These are phyloP conservation scores for Antigone vipio DNA, from an alignment of 2,113 vertebrate species.

Conservation along the genomic window DNA sequence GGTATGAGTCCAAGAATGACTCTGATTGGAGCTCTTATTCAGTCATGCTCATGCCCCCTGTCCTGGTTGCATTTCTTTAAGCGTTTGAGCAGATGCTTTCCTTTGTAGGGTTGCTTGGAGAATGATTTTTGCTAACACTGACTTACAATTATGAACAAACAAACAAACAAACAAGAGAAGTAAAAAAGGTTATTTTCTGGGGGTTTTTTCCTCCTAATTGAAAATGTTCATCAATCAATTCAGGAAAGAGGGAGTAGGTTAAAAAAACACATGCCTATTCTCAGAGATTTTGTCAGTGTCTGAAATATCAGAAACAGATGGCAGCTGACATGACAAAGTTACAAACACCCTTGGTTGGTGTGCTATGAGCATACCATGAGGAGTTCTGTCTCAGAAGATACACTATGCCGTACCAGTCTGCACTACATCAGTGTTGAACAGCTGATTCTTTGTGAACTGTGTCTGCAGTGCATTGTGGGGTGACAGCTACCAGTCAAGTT, in stretches of 20 bases:
- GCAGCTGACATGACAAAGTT: not conserved
- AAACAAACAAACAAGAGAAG: not conserved
- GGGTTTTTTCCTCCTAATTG: not conserved
- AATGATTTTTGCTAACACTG: not conserved
- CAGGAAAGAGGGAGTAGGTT: not conserved
- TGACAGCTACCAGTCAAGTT: not conserved
- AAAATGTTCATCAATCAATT: not conserved
- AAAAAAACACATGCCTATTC: not conserved
- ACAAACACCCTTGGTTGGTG: not conserved
- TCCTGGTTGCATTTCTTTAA: not conserved
- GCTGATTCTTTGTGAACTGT: not conserved
- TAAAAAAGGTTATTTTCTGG: not conserved
- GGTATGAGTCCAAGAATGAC: not conserved
- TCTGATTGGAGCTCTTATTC: not conserved
- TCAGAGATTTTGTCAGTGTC: not conserved
- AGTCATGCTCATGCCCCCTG: rapidly evolving
- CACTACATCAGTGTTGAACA: not conserved
- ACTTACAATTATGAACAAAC: not conserved
- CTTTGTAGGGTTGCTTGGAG: not conserved
- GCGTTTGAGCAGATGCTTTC: not conserved
- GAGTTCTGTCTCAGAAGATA: not conserved
- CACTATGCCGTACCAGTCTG: not conserved
- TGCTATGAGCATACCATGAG: not conserved
- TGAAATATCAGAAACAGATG: not conserved
- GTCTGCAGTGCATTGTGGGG: not conserved